phyloP scores from a whole-genome alignment of 2,113 vertebrate genomes.

The Nettapus auritus region DNA sequence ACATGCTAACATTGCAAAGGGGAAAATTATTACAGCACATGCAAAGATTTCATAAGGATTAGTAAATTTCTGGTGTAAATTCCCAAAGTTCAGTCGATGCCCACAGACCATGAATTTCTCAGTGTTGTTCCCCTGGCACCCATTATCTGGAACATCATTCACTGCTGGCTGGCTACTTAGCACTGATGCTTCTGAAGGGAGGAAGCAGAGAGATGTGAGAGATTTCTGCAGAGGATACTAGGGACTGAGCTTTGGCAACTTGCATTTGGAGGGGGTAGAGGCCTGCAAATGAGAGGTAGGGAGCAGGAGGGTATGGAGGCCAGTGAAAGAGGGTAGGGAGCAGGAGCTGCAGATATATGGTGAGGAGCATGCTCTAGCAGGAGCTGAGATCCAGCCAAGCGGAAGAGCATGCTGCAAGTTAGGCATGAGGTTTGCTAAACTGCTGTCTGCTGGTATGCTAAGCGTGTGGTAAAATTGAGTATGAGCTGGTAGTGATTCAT shows the following conservation, averaged over 20 bases:
- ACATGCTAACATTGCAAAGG: background rate
- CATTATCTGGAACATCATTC: background rate
- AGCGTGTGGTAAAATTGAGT: background rate
- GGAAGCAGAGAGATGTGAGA: background rate
- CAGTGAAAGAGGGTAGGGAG: fast-evolving
- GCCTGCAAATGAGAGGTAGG: fast-evolving
- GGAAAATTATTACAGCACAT: background rate
- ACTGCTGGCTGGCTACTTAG: fast-evolving
- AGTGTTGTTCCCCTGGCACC: background rate
- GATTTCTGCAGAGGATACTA: background rate
- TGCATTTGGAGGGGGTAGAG: fast-evolving
- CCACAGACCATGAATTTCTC: background rate
- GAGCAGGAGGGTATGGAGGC: background rate
- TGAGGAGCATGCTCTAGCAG: fast-evolving
- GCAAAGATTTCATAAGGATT: background rate
- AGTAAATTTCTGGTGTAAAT: background rate
- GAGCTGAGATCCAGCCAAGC: background rate
- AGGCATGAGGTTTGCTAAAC: background rate
- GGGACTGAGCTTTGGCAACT: background rate
- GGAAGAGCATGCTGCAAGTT: fast-evolving
- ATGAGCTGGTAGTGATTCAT: background rate
- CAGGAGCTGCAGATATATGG: fast-evolving
- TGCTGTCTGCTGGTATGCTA: background rate
- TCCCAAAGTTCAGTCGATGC: background rate
- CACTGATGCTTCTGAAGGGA: background rate